phyloP scores from a whole-genome alignment of 2,113 vertebrate genomes.

The Oxygymnocypris stewartii region DNA sequence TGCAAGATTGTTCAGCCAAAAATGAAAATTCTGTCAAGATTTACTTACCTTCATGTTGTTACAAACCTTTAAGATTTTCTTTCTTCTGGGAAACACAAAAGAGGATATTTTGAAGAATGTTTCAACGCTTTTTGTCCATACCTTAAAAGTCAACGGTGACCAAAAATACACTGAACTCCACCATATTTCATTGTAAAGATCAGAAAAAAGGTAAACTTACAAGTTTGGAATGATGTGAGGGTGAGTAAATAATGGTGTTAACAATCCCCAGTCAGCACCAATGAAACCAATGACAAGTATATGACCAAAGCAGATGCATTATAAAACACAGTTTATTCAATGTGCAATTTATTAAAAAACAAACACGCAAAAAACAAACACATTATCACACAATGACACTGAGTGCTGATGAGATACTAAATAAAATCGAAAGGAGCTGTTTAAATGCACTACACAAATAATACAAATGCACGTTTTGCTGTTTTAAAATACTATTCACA shows the following conservation, averaged over 20 bases:
- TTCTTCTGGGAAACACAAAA: neutral
- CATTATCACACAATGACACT: conserved; percentile 25
- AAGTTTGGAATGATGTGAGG: neutral
- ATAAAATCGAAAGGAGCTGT: conserved; percentile 4
- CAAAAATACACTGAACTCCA: neutral
- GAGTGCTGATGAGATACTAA: conserved; percentile 16
- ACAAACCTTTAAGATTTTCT: neutral
- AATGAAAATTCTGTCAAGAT: neutral
- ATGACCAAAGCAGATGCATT: neutral
- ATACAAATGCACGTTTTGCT: conserved; percentile 34
- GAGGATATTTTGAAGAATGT: neutral
- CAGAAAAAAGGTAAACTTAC: no score
- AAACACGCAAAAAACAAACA: no score
- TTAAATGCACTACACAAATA: conserved; percentile 37
- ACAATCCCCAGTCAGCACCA: neutral
- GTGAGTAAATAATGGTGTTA: neutral
- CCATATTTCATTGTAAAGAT: neutral
- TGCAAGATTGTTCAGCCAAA: neutral
- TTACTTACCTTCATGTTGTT: neutral
- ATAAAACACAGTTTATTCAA: conserved; percentile 33
- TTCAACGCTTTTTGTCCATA: neutral
- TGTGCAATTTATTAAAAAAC: conserved; percentile 38
- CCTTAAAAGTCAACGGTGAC: neutral
- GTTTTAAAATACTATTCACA: conserved; percentile 40
- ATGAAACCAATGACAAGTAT: neutral